phyloP scores from a whole-genome alignment of 2,113 vertebrate species.

The Thryonomys swinderianus region DNA sequence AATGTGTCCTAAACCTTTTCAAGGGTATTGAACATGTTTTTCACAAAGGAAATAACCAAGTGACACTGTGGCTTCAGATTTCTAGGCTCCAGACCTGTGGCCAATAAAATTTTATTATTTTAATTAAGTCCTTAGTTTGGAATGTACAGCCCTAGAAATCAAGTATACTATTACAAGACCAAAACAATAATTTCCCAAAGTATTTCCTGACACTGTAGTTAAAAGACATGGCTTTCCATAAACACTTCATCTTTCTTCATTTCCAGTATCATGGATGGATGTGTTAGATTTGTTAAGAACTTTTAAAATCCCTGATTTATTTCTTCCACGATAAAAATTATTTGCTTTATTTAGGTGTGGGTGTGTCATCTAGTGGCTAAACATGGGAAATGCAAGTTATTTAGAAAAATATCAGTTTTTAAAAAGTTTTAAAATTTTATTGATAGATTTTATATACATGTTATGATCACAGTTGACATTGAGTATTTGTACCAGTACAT shows the following conservation, averaged over 20 bases:
- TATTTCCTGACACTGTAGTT: not conserved
- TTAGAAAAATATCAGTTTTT: not conserved
- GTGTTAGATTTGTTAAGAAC: not conserved
- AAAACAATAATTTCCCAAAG: not conserved
- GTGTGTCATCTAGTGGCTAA: slow-evolving; percentile 62
- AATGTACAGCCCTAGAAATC: not conserved
- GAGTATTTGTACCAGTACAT: too few species aligned
- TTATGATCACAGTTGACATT: too few species aligned
- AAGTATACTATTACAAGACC: not conserved
- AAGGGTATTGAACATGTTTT: not conserved
- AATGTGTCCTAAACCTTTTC: not conserved
- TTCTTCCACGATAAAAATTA: not conserved
- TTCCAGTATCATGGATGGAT: not conserved
- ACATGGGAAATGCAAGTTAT: not conserved
- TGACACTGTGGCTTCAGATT: not conserved
- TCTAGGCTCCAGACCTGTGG: not conserved
- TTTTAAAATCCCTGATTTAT: not conserved
- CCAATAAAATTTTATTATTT: not conserved
- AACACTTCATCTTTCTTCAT: not conserved
- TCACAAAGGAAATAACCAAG: not conserved
- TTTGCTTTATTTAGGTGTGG: not conserved
- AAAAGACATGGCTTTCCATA: not conserved
- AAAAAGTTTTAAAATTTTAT: too few species aligned
- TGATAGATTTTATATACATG: too few species aligned
- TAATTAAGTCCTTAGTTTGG: not conserved